Conservation (phyloP, 2,888 invertebrate genomes). For the Monopis laevigella region DNA sequence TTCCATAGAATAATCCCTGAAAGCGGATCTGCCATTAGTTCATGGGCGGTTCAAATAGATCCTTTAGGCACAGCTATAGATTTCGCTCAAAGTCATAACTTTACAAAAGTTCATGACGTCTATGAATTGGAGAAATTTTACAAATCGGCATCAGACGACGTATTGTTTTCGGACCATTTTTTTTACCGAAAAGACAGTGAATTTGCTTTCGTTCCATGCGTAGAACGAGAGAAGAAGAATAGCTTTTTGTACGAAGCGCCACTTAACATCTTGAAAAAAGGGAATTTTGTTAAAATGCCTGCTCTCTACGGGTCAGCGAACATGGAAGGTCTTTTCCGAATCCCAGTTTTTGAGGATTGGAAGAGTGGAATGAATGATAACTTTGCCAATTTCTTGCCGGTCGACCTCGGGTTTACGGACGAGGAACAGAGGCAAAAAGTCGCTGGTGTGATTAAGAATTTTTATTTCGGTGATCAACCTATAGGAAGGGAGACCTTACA, state of each 20-base stretch:
- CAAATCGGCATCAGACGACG: not conserved
- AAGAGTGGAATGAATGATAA: conserved; percentile 16
- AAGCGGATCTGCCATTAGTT: conserved; percentile 3
- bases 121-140: conserved; percentile 8
- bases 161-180: not conserved
- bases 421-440: conserved; percentile 9
- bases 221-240: conserved; percentile 5
- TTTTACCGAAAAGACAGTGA: not conserved
- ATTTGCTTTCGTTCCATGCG: conserved; percentile 2
- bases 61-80: not conserved
- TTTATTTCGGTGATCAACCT: conserved; percentile 11
- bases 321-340: conserved; percentile 16
- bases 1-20: conserved; percentile 10
- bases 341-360: conserved; percentile 10
- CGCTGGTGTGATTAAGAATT: conserved; percentile 5
- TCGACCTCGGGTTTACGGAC: conserved; percentile 12
- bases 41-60: conserved; percentile 6
- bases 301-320: conserved; percentile 13
- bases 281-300: conserved; percentile 15
- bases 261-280: conserved; percentile 12
- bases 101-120: not conserved
- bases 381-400: conserved; percentile 16
- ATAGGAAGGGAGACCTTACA: not conserved
- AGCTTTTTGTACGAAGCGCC: conserved; percentile 13
- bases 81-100: not conserved